Evolutionary conservation across 2,113 vertebrate species (phyloP).

Genomic region (Coryphaenoides rupestris): DNA sequence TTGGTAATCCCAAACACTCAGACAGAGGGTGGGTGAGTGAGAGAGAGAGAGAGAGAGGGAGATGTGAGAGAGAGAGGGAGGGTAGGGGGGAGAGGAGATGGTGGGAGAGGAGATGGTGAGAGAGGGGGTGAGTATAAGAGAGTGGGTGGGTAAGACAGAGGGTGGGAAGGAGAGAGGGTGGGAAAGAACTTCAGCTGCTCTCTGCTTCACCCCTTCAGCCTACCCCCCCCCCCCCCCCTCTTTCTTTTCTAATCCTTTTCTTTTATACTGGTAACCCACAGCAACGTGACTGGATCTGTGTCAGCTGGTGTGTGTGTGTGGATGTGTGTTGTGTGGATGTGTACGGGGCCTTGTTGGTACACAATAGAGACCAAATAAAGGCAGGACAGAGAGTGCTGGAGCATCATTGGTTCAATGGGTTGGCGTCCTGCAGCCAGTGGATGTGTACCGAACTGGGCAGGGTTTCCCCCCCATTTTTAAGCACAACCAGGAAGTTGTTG

Average conservation of each 20-base stretch:
- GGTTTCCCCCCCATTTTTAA: neutral
- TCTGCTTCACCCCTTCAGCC: conserved; percentile 16
- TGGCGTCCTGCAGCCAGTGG: no score
- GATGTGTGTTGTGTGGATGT: conserved; percentile 22
- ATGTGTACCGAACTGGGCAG: no score
- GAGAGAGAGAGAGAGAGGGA: neutral
- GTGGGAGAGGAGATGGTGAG: neutral
- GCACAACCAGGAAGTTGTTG: conserved; percentile 11
- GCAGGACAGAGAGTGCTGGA: conserved; percentile 24
- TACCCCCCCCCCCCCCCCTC: neutral
- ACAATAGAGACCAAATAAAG: conserved; percentile 33
- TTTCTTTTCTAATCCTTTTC: conserved; percentile 56
- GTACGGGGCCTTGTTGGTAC: conserved; percentile 36
- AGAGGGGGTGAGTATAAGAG: neutral
- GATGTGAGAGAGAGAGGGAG: neutral
- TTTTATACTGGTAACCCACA: conserved; percentile 64
- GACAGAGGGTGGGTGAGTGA: neutral
- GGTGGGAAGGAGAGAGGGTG: neutral
- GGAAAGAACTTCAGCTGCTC: neutral
- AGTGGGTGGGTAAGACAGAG: no score
- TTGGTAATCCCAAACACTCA: neutral
- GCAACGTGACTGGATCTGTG: conserved; percentile 55
- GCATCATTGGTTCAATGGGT: conserved; percentile 39
- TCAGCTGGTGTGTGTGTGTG: conserved; percentile 45
- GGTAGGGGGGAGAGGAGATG: neutral